Percentiles rank a stretch among this genome's conserved stretches.
Evolutionary conservation across 2,797 vertebrate species (phyloP).

Genomic region (Neoniphon sammara): DNA sequence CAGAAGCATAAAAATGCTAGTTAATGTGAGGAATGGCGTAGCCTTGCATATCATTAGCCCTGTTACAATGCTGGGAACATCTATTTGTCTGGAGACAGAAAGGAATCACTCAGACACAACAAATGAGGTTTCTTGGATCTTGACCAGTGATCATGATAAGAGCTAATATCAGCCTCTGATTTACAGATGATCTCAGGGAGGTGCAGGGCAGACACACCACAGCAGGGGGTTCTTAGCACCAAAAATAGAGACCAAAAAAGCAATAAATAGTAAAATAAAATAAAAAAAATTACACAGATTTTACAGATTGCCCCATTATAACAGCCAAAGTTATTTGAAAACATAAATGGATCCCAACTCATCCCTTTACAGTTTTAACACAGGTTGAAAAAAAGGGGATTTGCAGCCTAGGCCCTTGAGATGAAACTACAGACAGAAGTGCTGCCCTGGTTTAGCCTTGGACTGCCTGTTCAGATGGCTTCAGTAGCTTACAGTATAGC

Average conservation of each 20-base stretch:
- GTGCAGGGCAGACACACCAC: too few species aligned
- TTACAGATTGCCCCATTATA: too few species aligned
- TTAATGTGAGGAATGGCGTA: slow-evolving; percentile 22
- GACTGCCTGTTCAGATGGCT: neutral
- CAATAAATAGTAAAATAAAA: too few species aligned
- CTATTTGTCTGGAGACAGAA: neutral
- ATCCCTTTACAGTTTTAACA: neutral
- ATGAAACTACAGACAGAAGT: neutral
- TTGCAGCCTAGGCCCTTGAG: neutral
- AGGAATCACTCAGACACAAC: slow-evolving; percentile 7
- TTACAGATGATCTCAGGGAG: too few species aligned
- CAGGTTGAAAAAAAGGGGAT: too few species aligned
- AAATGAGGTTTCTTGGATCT: neutral
- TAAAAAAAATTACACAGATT: too few species aligned
- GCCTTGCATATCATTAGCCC: slow-evolving; percentile 16
- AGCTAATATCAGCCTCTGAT: neutral
- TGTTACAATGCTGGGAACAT: slow-evolving; percentile 8
- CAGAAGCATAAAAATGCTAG: slow-evolving; percentile 26
- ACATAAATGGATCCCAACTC: slow-evolving; percentile 1
- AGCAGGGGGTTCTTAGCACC: too few species aligned
- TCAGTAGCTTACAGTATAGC: neutral
- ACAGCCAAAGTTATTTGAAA: too few species aligned
- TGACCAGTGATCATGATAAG: too few species aligned
- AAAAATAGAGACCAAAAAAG: too few species aligned
- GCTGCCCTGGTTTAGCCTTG: neutral